Evolutionary conservation across 2,797 vertebrate species (phyloP).

Genomic region (Sitta carolinensis): DNA sequence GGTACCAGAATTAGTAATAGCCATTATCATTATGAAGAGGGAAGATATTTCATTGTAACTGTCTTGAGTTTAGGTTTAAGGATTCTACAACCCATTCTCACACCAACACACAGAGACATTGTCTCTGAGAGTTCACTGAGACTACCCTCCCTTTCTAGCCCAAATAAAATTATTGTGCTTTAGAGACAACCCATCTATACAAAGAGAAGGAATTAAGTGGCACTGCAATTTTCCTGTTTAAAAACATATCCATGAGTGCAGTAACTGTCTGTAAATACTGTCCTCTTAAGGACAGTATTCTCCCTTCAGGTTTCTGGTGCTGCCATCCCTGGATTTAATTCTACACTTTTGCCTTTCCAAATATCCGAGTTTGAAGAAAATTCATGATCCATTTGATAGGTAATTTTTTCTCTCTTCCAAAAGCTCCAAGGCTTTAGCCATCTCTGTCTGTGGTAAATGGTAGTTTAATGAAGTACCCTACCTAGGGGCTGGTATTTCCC

Average conservation of each 20-base stretch:
- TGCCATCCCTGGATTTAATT: background rate
- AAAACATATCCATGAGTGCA: background rate
- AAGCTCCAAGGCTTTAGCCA: background rate
- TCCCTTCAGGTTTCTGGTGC: background rate
- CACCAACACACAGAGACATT: background rate
- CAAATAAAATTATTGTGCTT: background rate
- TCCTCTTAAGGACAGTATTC: background rate
- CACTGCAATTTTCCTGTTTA: background rate
- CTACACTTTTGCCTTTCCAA: background rate
- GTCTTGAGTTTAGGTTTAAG: background rate
- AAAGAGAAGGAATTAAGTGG: background rate
- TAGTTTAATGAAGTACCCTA: background rate
- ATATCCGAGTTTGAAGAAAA: background rate
- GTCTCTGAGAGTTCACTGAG: background rate
- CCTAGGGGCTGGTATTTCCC: no score
- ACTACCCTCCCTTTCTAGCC: background rate
- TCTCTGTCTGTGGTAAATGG: fast-evolving
- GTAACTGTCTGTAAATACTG: background rate
- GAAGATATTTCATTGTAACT: background rate
- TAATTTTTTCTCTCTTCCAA: background rate
- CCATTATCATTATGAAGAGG: background rate
- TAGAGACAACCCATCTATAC: background rate
- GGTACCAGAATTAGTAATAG: background rate
- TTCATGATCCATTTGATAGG: background rate
- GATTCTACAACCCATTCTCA: background rate